These are phyloP conservation scores for Sander vitreus DNA, from an alignment of 2,113 vertebrate species.

Conservation along the genomic window DNA sequence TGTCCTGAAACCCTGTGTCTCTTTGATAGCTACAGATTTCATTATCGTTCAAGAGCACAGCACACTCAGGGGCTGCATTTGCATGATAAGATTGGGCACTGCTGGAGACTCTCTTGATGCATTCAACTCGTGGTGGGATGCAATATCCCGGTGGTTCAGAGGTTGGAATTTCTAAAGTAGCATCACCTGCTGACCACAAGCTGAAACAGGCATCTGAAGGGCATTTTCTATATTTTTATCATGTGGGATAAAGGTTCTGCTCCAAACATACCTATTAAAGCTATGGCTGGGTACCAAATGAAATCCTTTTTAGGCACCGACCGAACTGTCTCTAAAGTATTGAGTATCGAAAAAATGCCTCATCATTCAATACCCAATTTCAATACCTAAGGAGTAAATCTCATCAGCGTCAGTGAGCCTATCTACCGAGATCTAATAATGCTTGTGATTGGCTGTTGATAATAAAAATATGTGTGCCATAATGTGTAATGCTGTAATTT, in stretches of 20 bases:
- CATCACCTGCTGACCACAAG: background rate
- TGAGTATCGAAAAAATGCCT: too few relatives aligned
- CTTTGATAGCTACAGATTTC: slow-evolving; percentile 19
- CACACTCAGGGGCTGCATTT: slow-evolving; percentile 4
- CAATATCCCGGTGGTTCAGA: background rate
- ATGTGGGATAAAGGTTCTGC: background rate
- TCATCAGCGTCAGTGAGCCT: too few relatives aligned
- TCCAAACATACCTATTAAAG: background rate
- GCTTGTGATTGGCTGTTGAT: too few relatives aligned
- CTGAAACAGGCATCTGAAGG: background rate
- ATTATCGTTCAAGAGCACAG: slow-evolving; percentile 1
- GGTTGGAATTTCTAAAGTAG: slow-evolving; percentile 7
- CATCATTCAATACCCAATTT: too few relatives aligned
- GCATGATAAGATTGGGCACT: slow-evolving; percentile 38
- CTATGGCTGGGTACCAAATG: too few relatives aligned
- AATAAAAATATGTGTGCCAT: too few relatives aligned
- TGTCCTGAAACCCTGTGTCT: background rate
- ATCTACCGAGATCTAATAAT: too few relatives aligned
- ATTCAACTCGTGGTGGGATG: slow-evolving; percentile 5
- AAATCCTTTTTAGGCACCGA: too few relatives aligned
- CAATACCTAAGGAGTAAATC: too few relatives aligned
- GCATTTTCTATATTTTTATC: background rate
- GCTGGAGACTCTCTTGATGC: slow-evolving; percentile 29
- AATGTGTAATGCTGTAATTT: too few relatives aligned
- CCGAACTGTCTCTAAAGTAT: too few relatives aligned